A percentile compares a stretch with the other conserved stretches of the same genome.
phyloP scores from a whole-genome alignment of 1,140 invertebrate species.

The Lysiphlebus fabarum region DNA sequence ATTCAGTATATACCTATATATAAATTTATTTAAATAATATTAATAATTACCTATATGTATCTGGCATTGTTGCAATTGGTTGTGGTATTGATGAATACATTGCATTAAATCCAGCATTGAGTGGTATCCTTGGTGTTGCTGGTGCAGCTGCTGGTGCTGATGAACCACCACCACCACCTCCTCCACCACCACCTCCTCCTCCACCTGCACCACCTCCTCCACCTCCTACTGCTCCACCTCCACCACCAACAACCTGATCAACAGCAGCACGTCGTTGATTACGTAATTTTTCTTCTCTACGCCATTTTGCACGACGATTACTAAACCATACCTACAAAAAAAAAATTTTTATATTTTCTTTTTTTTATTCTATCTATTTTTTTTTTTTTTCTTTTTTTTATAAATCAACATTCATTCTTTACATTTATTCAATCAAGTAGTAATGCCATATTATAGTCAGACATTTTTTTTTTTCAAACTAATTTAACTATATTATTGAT shows the following conservation, averaged over 20 bases:
- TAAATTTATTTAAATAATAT: neutral
- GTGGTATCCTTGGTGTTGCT: slow-evolving; percentile 66
- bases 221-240: slow-evolving; percentile 59
- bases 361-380: too few species aligned
- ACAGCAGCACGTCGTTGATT: slow-evolving; percentile 76
- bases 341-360: neutral
- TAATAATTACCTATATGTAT: slow-evolving; percentile 79
- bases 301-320: slow-evolving; percentile 97
- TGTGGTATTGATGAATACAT: slow-evolving; percentile 96
- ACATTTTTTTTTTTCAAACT: too few species aligned
- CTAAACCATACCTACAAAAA: slow-evolving; percentile 92
- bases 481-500: too few species aligned
- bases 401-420: too few species aligned
- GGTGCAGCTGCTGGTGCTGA: slow-evolving; percentile 61
- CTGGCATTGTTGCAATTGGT: slow-evolving; percentile 88
- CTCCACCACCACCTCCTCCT: slow-evolving; percentile 51
- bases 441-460: too few species aligned
- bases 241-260: slow-evolving; percentile 53
- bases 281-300: slow-evolving; percentile 94
- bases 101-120: slow-evolving; percentile 86
- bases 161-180: slow-evolving; percentile 51
- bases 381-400: too few species aligned
- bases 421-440: too few species aligned
- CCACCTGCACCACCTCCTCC: slow-evolving; percentile 60
- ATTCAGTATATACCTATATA: neutral